Conservation (phyloP, 2,797 vertebrate genomes). For the Triplophysa yarkandensis region DNA sequence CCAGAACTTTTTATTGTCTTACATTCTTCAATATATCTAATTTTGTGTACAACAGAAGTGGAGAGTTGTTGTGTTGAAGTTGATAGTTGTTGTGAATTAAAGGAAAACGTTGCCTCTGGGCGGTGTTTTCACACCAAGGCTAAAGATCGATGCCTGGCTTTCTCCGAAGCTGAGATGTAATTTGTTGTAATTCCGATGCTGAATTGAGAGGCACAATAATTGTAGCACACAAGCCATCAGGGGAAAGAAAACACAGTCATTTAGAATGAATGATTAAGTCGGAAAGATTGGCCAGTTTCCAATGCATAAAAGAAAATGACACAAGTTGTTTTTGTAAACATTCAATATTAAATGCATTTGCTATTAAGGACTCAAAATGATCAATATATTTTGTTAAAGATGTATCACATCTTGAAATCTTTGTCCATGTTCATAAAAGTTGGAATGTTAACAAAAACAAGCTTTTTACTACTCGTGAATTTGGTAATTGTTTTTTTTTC, state of each 20-base stretch:
- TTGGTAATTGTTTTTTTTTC: too few relatives aligned
- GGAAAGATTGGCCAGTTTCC: not conserved
- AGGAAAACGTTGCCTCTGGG: not conserved
- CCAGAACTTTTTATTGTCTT: too few relatives aligned
- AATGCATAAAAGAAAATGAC: constrained; percentile 20
- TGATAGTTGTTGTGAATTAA: constrained; percentile 31
- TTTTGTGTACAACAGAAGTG: too few relatives aligned
- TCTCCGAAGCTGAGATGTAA: constrained; percentile 24
- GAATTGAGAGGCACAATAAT: constrained; percentile 38
- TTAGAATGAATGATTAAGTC: constrained; percentile 33
- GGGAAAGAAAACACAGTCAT: constrained; percentile 12
- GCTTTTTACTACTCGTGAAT: too few relatives aligned
- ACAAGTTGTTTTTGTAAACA: too few relatives aligned
- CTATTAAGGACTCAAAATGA: too few relatives aligned
- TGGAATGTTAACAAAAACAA: too few relatives aligned
- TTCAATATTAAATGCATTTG: too few relatives aligned
- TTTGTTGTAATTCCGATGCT: constrained; percentile 27
- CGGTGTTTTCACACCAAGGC: constrained; percentile 39
- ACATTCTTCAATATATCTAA: too few relatives aligned
- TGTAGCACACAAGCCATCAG: constrained; percentile 5
- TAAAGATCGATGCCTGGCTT: constrained; percentile 54
- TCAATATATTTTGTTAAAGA: too few relatives aligned
- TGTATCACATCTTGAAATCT: too few relatives aligned
- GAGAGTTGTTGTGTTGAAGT: not conserved
- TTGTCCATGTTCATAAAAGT: too few relatives aligned